Conservation (phyloP, 2,888 invertebrate species). For the Vesta saturnalis region DNA sequence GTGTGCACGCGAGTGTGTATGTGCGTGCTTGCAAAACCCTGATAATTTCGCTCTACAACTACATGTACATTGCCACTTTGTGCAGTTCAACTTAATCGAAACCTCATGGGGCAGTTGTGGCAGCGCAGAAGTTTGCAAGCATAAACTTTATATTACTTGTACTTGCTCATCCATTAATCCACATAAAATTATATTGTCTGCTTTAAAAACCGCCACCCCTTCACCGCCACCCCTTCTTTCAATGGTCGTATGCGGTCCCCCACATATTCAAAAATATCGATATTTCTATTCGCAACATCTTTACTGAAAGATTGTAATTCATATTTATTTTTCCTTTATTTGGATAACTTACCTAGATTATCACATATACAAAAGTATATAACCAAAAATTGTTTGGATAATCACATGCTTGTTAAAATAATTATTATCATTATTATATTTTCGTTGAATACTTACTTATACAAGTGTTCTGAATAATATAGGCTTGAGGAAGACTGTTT, state of each 20-base stretch:
- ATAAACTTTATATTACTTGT: background rate
- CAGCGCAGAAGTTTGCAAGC: background rate
- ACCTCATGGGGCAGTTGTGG: background rate
- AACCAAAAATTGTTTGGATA: too few relatives aligned
- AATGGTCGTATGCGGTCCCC: background rate
- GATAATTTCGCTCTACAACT: background rate
- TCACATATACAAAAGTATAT: too few relatives aligned
- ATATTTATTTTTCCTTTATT: too few relatives aligned
- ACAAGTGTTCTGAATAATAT: too few relatives aligned
- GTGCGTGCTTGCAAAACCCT: background rate
- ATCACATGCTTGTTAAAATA: too few relatives aligned
- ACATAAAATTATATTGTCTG: constrained; percentile 2
- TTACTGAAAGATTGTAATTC: too few relatives aligned
- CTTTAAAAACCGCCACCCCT: background rate
- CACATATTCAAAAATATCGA: background rate
- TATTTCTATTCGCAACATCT: too few relatives aligned
- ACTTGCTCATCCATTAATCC: background rate
- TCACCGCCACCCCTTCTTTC: background rate
- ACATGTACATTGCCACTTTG: background rate
- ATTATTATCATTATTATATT: too few relatives aligned
- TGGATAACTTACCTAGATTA: too few relatives aligned
- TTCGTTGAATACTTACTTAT: too few relatives aligned
- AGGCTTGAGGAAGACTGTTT: too few relatives aligned
- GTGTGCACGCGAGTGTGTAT: too few relatives aligned
- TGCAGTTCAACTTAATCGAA: background rate